These are phyloP conservation scores for Rhysida immarginata DNA, from an alignment of 1,140 invertebrate genomes.

Conservation along the genomic window DNA sequence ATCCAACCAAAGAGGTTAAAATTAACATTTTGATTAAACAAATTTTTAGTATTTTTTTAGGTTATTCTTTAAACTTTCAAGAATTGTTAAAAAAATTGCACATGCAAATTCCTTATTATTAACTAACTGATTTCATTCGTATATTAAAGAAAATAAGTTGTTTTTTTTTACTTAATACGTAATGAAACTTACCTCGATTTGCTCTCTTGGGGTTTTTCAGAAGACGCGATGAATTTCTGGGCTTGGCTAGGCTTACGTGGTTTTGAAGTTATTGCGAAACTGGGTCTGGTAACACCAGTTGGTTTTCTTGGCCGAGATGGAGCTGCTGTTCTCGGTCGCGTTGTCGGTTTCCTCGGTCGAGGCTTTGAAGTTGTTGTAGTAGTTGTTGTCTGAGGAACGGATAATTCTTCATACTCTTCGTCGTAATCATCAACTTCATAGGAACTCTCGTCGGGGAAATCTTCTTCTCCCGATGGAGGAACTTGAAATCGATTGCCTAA, in stretches of 20 bases:
- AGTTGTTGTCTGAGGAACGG: neutral
- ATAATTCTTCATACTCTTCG: neutral
- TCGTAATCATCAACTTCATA: neutral
- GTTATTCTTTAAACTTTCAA: too few species aligned
- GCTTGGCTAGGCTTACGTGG: neutral
- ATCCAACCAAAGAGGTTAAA: too few species aligned
- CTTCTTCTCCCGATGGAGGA: neutral
- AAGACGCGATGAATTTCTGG: neutral
- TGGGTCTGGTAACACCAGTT: neutral
- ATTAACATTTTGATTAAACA: too few species aligned
- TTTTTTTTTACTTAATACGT: too few species aligned
- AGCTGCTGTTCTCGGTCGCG: too few species aligned
- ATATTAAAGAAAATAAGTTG: too few species aligned
- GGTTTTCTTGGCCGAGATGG: too few species aligned
- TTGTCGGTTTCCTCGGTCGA: neutral
- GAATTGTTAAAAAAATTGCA: too few species aligned
- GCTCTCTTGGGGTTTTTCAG: neutral
- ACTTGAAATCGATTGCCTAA: neutral
- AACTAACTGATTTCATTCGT: too few species aligned
- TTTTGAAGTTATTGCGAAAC: neutral
- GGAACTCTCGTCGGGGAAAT: neutral
- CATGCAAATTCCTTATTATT: too few species aligned
- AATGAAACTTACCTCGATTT: constrained; percentile 1
- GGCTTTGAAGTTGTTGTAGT: neutral
- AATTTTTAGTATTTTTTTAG: too few species aligned